These are phyloP conservation scores for Erpornis zantholeuca DNA, from an alignment of 2,113 vertebrate genomes.

Conservation along the genomic window DNA sequence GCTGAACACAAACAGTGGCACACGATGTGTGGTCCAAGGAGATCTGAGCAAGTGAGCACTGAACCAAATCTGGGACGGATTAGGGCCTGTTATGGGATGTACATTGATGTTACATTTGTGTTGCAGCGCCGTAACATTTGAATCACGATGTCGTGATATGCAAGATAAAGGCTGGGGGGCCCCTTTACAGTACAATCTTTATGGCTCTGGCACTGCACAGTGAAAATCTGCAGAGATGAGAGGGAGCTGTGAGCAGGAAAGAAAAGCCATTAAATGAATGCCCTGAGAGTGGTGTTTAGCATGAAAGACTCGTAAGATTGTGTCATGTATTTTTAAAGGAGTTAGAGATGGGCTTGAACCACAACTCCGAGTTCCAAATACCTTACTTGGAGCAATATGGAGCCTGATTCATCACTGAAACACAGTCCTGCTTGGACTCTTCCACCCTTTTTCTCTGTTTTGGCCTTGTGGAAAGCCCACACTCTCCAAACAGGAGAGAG, in stretches of 20 bases:
- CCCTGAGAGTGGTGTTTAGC: not conserved
- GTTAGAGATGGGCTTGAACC: not conserved
- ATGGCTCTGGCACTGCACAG: slow-evolving; percentile 32
- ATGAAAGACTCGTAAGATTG: not conserved
- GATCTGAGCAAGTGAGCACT: slow-evolving; percentile 56
- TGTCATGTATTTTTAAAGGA: not conserved
- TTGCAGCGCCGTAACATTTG: slow-evolving; percentile 51
- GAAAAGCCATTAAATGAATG: slow-evolving; percentile 19
- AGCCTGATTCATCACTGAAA: not conserved
- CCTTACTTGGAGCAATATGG: not conserved
- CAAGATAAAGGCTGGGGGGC: slow-evolving; percentile 49
- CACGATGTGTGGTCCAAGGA: slow-evolving; percentile 55
- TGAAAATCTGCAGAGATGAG: slow-evolving; percentile 45
- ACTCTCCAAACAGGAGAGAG: not conserved
- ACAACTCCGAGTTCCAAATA: not conserved
- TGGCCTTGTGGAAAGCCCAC: not conserved
- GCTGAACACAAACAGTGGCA: slow-evolving; percentile 60
- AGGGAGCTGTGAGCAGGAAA: slow-evolving; percentile 3
- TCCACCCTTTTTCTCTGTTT: not conserved
- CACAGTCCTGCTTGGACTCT: not conserved
- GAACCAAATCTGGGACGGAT: slow-evolving; percentile 55
- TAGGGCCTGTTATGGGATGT: slow-evolving; percentile 58
- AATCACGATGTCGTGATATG: slow-evolving; percentile 58
- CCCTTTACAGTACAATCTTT: not conserved
- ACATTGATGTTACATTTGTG: slow-evolving; percentile 71